Base-by-base conservation (phyloP, 2,797 vertebrate species). In the Melanitta fusca region DNA sequence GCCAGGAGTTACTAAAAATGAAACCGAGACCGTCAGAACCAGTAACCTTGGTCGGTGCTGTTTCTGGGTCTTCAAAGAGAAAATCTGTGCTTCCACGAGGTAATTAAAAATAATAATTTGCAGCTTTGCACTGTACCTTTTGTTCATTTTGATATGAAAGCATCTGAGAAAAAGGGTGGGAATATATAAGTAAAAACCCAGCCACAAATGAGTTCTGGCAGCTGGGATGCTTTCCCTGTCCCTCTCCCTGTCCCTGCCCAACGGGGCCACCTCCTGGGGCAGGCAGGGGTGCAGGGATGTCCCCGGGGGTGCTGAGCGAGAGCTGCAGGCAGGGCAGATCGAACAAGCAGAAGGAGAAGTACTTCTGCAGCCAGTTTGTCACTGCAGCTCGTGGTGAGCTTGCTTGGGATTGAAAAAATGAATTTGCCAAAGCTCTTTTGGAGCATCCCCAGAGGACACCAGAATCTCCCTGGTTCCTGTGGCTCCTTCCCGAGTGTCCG, bases 221-320 rank as follows among this genome's bases (percentile, higher is more conserved):
- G n/a, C 18, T 8, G 30, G 8, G 41, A 6, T 22, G 9, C 20
- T 21, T 11, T 27, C 4, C 10, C 21, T 6, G 56, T 4, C 21
- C 60, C 28, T 1, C 1, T 49, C 41, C 65, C 43, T 1, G 1
- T 43, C 41, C 65, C 20, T 30, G 61, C 32, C 45, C 18, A 0
- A 15, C 16, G 58, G 69, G 39, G 20, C 28, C 25, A 1, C 17
- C 43, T 34, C 7, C 19, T 8, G 49, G 51, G 54, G 58, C 39
- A 39, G 68, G 54, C 54, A n/a, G 66, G 32, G n/a, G 24, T 5
- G 2, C 8, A 6, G 15, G 1, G 1, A 7, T 0, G 0, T 8
- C 49, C 5, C 69, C 18, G 21, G 19, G 1, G 27, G 0, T 22
- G 69, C 3, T 11, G 54, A 24, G 22, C 0, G 9, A 28, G 25